Percentiles rank a stretch among this genome's conserved stretches.
phyloP scores from a whole-genome alignment of 2,888 invertebrate species.

The Limnephilus auricula region DNA sequence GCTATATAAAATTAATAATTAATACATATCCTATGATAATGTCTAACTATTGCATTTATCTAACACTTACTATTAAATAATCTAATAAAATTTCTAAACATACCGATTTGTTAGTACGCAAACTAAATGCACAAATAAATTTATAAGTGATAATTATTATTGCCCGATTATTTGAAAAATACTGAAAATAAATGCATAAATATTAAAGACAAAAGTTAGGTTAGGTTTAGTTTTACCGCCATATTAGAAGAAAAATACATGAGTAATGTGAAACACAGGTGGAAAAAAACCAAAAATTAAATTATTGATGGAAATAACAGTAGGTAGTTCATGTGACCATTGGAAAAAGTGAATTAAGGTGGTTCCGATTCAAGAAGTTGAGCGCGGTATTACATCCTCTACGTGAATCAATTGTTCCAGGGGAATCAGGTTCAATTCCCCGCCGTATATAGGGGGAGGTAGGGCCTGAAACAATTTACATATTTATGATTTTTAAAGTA shows the following conservation, averaged over 20 bases:
- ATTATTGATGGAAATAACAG: neutral
- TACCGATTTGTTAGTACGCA: neutral
- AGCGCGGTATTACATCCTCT: constrained; percentile 77
- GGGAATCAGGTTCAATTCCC: constrained; percentile 90
- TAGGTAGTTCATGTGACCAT: neutral
- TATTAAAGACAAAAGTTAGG: neutral
- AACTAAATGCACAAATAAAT: neutral
- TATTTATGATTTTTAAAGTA: neutral
- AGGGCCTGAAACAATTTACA: constrained; percentile 67
- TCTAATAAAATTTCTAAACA: neutral
- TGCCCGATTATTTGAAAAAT: neutral
- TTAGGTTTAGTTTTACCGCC: neutral
- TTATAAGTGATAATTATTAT: neutral
- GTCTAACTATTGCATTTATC: constrained; percentile 32
- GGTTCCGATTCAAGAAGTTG: constrained; percentile 56
- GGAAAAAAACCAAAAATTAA: neutral
- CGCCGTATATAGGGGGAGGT: constrained; percentile 85
- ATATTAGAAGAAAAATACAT: neutral
- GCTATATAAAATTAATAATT: constrained; percentile 39
- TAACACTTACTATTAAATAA: constrained; percentile 37
- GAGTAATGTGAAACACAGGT: neutral
- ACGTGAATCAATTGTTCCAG: constrained; percentile 89
- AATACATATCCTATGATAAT: constrained; percentile 20
- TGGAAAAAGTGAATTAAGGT: neutral
- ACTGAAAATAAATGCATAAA: neutral